Conservation (phyloP, 2,888 invertebrate species). For the Frankliniella fusca region DNA sequence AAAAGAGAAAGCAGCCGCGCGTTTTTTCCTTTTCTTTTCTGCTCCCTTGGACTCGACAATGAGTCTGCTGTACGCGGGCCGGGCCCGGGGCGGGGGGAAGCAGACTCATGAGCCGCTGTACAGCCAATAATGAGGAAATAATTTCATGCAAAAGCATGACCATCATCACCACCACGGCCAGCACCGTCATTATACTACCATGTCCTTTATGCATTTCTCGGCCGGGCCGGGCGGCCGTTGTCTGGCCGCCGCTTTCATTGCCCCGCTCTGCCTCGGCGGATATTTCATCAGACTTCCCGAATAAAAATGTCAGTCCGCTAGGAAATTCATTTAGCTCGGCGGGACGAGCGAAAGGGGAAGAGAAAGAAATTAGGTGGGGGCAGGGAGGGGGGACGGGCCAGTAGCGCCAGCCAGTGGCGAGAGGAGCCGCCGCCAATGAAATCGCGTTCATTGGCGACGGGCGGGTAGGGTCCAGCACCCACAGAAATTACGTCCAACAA, state of each 20-base stretch:
- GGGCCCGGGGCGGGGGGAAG: too few relatives aligned
- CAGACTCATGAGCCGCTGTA: too few relatives aligned
- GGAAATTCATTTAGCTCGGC: constrained; percentile 1
- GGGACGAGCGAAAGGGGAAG: background rate
- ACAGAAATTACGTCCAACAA: too few relatives aligned
- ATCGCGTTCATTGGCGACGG: background rate
- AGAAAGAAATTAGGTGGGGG: background rate
- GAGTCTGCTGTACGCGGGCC: too few relatives aligned
- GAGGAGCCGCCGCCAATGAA: background rate
- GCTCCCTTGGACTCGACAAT: background rate
- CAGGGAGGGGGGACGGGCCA: too few relatives aligned
- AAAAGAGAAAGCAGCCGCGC: background rate
- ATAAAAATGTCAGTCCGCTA: constrained; percentile 4
- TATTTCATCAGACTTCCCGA: constrained; percentile 9
- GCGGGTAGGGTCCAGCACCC: too few relatives aligned
- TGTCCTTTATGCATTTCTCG: too few relatives aligned
- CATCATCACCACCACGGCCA: too few relatives aligned
- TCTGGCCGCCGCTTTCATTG: background rate
- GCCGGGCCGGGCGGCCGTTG: too few relatives aligned
- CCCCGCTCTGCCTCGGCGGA: background rate
- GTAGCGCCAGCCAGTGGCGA: background rate
- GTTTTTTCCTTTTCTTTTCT: background rate
- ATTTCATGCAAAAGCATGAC: background rate
- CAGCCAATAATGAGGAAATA: background rate
- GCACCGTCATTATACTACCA: too few relatives aligned